Evolutionary conservation across 2,888 invertebrate genomes (phyloP).

Genomic region (Osmoderma eremita): DNA sequence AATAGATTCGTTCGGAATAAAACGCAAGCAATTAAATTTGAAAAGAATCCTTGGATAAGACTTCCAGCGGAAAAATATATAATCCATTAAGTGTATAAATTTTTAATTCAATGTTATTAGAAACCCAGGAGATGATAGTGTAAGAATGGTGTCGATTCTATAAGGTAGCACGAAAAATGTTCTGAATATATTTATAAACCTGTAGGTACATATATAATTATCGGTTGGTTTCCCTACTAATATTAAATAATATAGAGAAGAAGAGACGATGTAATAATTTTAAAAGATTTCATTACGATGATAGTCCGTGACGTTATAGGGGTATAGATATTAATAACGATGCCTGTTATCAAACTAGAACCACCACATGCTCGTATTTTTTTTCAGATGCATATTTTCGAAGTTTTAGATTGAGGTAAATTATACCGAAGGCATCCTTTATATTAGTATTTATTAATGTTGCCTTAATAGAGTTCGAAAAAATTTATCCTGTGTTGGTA

Average conservation of each 20-base stretch:
- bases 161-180: slow-evolving; percentile 51
- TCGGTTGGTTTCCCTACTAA: background rate
- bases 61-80: slow-evolving; percentile 46
- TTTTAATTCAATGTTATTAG: slow-evolving; percentile 58
- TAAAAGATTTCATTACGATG: slow-evolving; percentile 6
- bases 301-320: slow-evolving; percentile 2
- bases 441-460: no score
- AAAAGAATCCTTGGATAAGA: slow-evolving; percentile 35
- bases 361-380: slow-evolving; percentile 8
- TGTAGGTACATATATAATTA: background rate
- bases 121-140: slow-evolving; percentile 57
- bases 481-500: no score
- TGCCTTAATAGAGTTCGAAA: no score
- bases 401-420: no score
- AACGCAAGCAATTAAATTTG: slow-evolving; percentile 11
- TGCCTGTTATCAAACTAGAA: slow-evolving; percentile 16
- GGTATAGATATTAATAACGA: slow-evolving; percentile 7
- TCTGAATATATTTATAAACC: slow-evolving; percentile 7
- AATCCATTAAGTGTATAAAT: slow-evolving; percentile 35
- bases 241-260: slow-evolving; percentile 4
- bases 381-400: background rate
- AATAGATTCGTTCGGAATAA: no score
- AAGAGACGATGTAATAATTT: background rate
- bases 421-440: no score
- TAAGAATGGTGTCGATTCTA: slow-evolving; percentile 55